Evolutionary conservation across 1,140 invertebrate species (phyloP), one percentile per base, ranked within the genome.

Genomic region (Ceratina calcarata): DNA sequence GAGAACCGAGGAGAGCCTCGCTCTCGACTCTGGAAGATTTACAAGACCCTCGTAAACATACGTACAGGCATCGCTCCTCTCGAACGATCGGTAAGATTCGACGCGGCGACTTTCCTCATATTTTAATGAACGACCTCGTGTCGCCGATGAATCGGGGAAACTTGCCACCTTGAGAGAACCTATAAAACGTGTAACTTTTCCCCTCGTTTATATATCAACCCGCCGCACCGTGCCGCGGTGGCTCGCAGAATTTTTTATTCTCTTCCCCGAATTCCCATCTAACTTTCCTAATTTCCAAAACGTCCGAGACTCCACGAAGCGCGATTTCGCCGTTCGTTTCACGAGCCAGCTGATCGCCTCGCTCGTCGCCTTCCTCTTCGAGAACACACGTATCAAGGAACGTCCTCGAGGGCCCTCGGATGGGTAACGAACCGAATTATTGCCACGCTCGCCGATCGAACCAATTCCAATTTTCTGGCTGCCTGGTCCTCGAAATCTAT

Each of bases 401-500:
- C 73, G 57, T 76, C 73, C 78, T 80, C 68, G 76, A 78, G 68
- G 69, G 76, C 76, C 20, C 76, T 84, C 60, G 49, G 57, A 45
- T 60, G 57, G 70, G 49, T 75, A 86, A 83, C 84, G 77, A 80
- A 81, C 81, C 83, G 79, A 82, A 88, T 88, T 88, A 88, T 88
- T 88, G 82, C 77, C 49, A 73, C 62, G 76, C 67, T 60, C 85
- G 57, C 69, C 83, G 81, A 89, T 90, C 84, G 87, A 91, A 86
- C 82, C 82, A 82, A 86, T 90, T 89, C 88, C 90, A 92, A 93
- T 93, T 93, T 93, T 93, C 92, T 91, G 87, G 90, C 76, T 92
- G 89, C 87, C 81, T 91, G 89, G 72, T 70, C 85, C 8, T 6
- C 37, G 37, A 75, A 81, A 82, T 75, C 82, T 70, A 82, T 88